These are phyloP conservation scores for Charadrius vociferus DNA, from an alignment of 2,113 vertebrate species.

Conservation along the genomic window DNA sequence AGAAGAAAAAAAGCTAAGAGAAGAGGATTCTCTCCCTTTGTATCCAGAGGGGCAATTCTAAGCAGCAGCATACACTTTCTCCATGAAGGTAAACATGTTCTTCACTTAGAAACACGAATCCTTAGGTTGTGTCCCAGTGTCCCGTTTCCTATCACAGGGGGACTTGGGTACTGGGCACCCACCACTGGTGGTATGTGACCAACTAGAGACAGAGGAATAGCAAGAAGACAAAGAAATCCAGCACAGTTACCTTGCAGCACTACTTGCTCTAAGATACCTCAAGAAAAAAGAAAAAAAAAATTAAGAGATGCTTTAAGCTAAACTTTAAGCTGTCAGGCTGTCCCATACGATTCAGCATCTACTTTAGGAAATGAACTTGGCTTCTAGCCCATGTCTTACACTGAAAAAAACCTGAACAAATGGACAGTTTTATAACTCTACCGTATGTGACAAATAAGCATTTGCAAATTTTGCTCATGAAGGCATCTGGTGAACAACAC, in stretches of 20 bases:
- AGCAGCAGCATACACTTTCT: neutral
- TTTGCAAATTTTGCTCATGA: neutral
- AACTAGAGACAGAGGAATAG: neutral
- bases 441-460: neutral
- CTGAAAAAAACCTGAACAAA: neutral
- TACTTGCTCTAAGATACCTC: neutral
- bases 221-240: neutral
- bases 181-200: neutral
- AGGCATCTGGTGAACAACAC: neutral
- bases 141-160: neutral
- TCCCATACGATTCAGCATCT: rapidly evolving
- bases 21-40: neutral
- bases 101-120: neutral
- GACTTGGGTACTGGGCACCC: neutral
- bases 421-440: neutral
- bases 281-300: neutral
- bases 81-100: neutral
- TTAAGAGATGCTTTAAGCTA: neutral
- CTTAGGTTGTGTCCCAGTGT: neutral
- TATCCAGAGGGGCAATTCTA: neutral
- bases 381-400: neutral
- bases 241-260: neutral
- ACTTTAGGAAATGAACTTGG: neutral
- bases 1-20: neutral
- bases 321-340: neutral